Evolutionary conservation across 2,113 vertebrate species (phyloP).

Genomic region (Xenotilapia leptura): DNA sequence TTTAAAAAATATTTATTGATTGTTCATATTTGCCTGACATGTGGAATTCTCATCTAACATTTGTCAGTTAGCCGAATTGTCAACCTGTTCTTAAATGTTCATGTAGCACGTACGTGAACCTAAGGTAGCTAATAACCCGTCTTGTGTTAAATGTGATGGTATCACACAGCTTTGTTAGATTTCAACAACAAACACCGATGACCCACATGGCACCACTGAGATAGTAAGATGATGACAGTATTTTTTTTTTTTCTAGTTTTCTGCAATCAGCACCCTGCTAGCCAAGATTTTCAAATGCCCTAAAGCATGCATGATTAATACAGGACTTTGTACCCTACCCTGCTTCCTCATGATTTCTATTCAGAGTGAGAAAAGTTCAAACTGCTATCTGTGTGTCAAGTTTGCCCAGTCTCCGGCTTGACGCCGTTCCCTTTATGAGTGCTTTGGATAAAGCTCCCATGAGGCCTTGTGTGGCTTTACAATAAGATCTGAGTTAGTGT

Average conservation of each 20-base stretch:
- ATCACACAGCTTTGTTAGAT: background rate
- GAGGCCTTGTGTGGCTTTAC: background rate
- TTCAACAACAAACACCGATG: slow-evolving; percentile 36
- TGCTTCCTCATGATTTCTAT: background rate
- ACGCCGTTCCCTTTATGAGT: background rate
- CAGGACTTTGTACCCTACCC: background rate
- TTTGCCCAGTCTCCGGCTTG: background rate
- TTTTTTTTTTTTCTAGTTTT: background rate
- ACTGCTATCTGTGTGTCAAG: background rate
- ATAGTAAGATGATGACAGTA: background rate
- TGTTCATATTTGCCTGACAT: background rate
- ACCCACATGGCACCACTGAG: background rate
- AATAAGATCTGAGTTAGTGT: background rate
- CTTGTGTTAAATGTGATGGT: background rate
- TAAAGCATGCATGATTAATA: background rate
- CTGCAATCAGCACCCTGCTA: background rate
- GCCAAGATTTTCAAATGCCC: background rate
- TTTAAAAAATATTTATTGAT: background rate
- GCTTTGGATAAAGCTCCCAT: background rate
- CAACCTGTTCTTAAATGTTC: background rate
- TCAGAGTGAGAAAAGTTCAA: slow-evolving; percentile 12
- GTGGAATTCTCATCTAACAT: background rate
- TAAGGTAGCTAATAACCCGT: background rate
- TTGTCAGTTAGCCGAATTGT: background rate
- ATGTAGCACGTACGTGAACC: background rate